Conservation (phyloP, 2,113 vertebrate species). For the Antechinus flavipes region DNA sequence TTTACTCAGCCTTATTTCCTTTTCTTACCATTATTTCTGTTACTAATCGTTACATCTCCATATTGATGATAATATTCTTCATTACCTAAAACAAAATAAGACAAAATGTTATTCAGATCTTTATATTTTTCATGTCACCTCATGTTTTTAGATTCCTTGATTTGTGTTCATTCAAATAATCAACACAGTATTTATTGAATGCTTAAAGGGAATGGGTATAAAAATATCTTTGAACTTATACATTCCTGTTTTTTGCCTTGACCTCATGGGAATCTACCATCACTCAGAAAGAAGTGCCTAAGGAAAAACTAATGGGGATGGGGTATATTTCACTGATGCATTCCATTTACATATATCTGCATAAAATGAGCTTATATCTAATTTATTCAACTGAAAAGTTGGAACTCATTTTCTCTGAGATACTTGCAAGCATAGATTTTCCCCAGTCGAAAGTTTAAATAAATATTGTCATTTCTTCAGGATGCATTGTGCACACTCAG, state of each 20-base stretch:
- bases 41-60: background rate
- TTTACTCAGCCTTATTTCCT: background rate
- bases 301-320: background rate
- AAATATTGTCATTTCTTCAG: slow-evolving; percentile 65
- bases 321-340: slow-evolving; percentile 24
- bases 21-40: background rate
- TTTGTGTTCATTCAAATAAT: slow-evolving; percentile 23
- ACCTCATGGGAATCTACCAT: background rate
- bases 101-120: background rate
- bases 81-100: background rate
- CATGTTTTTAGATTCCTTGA: slow-evolving; percentile 50
- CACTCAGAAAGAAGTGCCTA: background rate
- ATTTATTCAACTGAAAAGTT: slow-evolving; percentile 70
- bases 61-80: background rate
- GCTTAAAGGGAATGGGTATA: background rate
- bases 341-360: slow-evolving; percentile 65
- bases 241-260: background rate
- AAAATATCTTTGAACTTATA: background rate
- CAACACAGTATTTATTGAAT: background rate
- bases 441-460: slow-evolving; percentile 67
- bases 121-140: slow-evolving; percentile 15
- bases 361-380: slow-evolving; percentile 55
- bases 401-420: slow-evolving; percentile 58
- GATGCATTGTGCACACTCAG: slow-evolving; percentile 62
- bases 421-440: slow-evolving; percentile 57